Percentiles rank a stretch among this genome's conserved stretches.
These are phyloP conservation scores for Sanderia malayensis DNA, from an alignment of 30 jellyfish, hydroid and myxozoan species.

Conservation along the genomic window DNA sequence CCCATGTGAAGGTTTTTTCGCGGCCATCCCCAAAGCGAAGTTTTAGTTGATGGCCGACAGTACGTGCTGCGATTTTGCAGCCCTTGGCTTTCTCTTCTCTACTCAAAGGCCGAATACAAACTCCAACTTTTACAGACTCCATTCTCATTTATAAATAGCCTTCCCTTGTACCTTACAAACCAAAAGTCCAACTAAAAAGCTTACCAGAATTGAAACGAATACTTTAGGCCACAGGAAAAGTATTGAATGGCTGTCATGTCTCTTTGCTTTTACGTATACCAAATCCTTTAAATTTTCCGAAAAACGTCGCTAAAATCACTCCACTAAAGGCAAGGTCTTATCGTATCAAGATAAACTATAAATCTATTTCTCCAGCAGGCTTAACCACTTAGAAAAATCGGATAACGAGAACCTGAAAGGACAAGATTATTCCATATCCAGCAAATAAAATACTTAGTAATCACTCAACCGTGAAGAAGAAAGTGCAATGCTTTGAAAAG, in stretches of 20 bases:
- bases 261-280: background rate
- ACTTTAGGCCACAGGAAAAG: background rate
- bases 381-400: background rate
- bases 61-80: slow-evolving; percentile 38
- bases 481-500: slow-evolving; percentile 52
- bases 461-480: slow-evolving; percentile 61
- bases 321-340: no score
- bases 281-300: no score
- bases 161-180: background rate
- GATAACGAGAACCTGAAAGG: background rate
- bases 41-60: slow-evolving; percentile 78
- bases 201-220: background rate
- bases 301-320: no score
- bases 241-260: background rate
- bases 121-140: slow-evolving; percentile 95
- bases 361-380: background rate
- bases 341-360: background rate
- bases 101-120: slow-evolving; percentile 76
- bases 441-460: slow-evolving; percentile 15
- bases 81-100: slow-evolving; percentile 68
- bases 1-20: slow-evolving; percentile 89
- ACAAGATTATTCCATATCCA: no score
- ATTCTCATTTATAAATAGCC: background rate
- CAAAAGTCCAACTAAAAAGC: background rate
- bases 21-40: slow-evolving; percentile 88